These are phyloP conservation scores for Conus canariensis DNA, from an alignment of 2,888 invertebrate species.

Conservation along the genomic window DNA sequence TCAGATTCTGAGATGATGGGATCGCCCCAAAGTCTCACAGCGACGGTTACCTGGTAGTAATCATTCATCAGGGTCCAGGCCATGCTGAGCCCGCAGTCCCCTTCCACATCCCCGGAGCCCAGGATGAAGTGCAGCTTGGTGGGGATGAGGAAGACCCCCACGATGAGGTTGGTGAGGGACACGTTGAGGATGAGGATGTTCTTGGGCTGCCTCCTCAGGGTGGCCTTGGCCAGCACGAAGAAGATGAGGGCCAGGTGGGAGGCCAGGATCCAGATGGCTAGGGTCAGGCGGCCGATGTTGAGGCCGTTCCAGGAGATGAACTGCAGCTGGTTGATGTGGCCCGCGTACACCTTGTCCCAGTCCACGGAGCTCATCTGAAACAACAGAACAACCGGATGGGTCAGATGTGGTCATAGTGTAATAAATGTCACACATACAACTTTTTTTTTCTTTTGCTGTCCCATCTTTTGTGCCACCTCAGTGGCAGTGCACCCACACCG, in stretches of 20 bases:
- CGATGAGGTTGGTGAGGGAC: constrained; percentile 50
- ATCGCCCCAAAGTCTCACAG: too few species aligned
- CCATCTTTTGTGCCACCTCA: too few species aligned
- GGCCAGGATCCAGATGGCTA: constrained; percentile 50
- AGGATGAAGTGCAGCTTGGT: constrained; percentile 53
- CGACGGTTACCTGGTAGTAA: constrained; percentile 37
- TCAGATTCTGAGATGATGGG: too few species aligned
- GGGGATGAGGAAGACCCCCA: constrained; percentile 54
- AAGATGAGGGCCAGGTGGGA: constrained; percentile 52
- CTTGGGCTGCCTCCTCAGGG: constrained; percentile 49
- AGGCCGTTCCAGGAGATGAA: constrained; percentile 54
- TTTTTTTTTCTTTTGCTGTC: too few species aligned
- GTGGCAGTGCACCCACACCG: too few species aligned
- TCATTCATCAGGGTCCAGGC: constrained; percentile 42
- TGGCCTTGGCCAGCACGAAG: constrained; percentile 48
- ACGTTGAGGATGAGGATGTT: constrained; percentile 53
- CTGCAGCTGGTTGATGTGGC: constrained; percentile 39
- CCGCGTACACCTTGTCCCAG: constrained; percentile 52
- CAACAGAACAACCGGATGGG: neutral
- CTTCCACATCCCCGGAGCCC: constrained; percentile 21
- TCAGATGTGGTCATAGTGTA: neutral
- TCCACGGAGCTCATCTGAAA: constrained; percentile 47
- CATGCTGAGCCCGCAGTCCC: constrained; percentile 48
- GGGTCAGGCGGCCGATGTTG: constrained; percentile 52
- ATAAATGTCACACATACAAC: too few species aligned